Conservation (phyloP, 2,888 invertebrate genomes). For the Tigriopus californicus region DNA sequence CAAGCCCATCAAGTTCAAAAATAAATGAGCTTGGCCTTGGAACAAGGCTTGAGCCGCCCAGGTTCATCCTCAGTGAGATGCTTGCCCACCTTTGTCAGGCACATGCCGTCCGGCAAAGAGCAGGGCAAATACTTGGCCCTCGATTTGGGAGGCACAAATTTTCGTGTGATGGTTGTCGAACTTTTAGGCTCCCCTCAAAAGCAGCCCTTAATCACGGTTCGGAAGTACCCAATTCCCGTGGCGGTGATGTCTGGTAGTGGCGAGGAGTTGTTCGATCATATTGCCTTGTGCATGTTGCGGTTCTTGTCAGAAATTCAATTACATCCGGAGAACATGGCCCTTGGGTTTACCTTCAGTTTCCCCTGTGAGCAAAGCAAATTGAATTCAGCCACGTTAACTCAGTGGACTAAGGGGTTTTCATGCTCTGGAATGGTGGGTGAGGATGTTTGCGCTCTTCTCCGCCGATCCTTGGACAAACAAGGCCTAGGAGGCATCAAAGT, state of each 20-base stretch:
- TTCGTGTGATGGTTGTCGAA: slow-evolving; percentile 79
- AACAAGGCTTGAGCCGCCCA: slow-evolving; percentile 52
- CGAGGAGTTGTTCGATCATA: slow-evolving; percentile 32
- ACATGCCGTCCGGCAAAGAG: slow-evolving; percentile 62
- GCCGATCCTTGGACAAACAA: slow-evolving; percentile 29
- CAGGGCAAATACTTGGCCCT: slow-evolving; percentile 84
- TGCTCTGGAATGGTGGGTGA: slow-evolving; percentile 32
- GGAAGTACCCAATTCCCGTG: no score
- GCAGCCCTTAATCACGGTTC: no score
- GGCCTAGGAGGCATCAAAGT: slow-evolving; percentile 23
- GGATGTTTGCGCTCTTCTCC: slow-evolving; percentile 31
- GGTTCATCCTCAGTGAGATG: slow-evolving; percentile 71
- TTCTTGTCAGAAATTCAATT: slow-evolving; percentile 29
- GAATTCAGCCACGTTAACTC: slow-evolving; percentile 28
- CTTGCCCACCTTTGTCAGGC: slow-evolving; percentile 85
- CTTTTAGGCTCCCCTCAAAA: slow-evolving; percentile 35
- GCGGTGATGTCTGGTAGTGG: neutral
- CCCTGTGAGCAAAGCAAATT: slow-evolving; percentile 32
- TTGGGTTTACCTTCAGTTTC: slow-evolving; percentile 36
- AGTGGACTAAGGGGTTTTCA: slow-evolving; percentile 36
- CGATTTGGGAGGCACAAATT: slow-evolving; percentile 95
- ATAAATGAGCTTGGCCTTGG: neutral
- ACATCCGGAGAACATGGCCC: slow-evolving; percentile 26
- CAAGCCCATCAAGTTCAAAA: slow-evolving; percentile 3
- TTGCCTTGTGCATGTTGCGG: slow-evolving; percentile 30